Evolutionary conservation across 2,113 vertebrate genomes (phyloP).

Genomic region (Pachycephala philippinensis): DNA sequence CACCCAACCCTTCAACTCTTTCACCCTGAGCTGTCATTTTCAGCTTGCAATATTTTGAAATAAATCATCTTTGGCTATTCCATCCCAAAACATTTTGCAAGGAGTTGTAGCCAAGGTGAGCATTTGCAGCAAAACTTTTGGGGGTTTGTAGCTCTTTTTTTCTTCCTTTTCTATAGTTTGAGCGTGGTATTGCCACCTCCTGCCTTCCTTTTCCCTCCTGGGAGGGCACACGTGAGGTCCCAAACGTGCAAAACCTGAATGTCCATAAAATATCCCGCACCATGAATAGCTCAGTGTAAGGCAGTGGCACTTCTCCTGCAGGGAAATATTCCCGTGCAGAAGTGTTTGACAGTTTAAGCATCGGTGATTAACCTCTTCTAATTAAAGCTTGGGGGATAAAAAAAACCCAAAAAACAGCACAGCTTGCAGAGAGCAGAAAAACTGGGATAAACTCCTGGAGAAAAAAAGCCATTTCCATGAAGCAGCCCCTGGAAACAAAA

Average conservation of each 20-base stretch:
- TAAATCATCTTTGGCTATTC: not conserved
- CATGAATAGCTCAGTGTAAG: not conserved
- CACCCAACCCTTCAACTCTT: not conserved
- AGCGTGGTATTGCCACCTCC: not conserved
- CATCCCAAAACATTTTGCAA: not conserved
- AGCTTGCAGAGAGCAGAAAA: not conserved
- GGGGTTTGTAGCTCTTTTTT: not conserved
- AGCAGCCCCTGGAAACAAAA: not conserved
- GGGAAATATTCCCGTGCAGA: not conserved
- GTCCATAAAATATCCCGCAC: not conserved
- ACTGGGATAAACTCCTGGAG: not conserved
- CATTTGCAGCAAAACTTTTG: not conserved
- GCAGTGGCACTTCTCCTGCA: not conserved
- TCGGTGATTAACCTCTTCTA: slow-evolving; percentile 17
- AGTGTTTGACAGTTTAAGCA: not conserved
- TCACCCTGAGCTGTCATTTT: not conserved
- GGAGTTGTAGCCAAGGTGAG: not conserved
- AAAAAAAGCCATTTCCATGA: not conserved
- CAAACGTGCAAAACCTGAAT: not conserved
- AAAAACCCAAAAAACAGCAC: not conserved
- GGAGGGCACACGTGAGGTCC: not conserved
- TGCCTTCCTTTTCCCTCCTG: not conserved
- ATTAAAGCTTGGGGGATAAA: not conserved
- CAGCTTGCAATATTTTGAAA: not conserved
- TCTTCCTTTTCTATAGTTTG: not conserved